These are phyloP conservation scores for Azorinus chamasolen DNA, from an alignment of 2,888 invertebrate genomes.

Conservation along the genomic window DNA sequence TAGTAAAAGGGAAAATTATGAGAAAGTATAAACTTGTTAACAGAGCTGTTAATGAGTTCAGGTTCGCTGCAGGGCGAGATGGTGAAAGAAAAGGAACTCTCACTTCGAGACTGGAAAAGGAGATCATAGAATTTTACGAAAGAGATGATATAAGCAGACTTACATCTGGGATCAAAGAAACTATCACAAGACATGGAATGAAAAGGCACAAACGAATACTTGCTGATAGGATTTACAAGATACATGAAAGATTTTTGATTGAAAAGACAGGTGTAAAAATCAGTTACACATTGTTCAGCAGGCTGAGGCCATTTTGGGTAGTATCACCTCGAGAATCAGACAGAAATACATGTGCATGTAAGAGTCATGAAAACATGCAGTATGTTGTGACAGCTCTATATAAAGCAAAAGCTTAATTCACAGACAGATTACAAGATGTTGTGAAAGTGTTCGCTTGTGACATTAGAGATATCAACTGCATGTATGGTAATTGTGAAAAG, in stretches of 20 bases:
- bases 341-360: conserved; percentile 48
- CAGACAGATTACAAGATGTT: neutral
- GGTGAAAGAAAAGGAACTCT: neutral
- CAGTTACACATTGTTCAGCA: conserved; percentile 43
- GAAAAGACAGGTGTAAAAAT: conserved; percentile 22
- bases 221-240: conserved; percentile 20
- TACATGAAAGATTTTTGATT: conserved; percentile 30
- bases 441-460: neutral
- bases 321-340: conserved; percentile 37
- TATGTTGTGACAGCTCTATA: conserved; percentile 28
- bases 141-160: neutral
- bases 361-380: conserved; percentile 43
- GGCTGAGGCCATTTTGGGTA: conserved; percentile 52
- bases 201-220: conserved; percentile 36
- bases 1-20: conserved; percentile 2
- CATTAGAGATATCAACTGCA: neutral
- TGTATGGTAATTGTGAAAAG: neutral
- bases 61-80: neutral
- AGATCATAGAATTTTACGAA: neutral
- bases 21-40: conserved; percentile 2
- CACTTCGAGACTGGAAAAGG: neutral
- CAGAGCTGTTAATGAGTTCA: neutral
- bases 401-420: neutral
- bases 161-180: conserved; percentile 34
- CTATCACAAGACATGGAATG: conserved; percentile 19